Evolutionary conservation across 30 jellyfish, hydroid and myxozoan genomes (phyloP), one percentile per base, ranked within the genome.

Genomic region (Pelagia noctiluca): DNA sequence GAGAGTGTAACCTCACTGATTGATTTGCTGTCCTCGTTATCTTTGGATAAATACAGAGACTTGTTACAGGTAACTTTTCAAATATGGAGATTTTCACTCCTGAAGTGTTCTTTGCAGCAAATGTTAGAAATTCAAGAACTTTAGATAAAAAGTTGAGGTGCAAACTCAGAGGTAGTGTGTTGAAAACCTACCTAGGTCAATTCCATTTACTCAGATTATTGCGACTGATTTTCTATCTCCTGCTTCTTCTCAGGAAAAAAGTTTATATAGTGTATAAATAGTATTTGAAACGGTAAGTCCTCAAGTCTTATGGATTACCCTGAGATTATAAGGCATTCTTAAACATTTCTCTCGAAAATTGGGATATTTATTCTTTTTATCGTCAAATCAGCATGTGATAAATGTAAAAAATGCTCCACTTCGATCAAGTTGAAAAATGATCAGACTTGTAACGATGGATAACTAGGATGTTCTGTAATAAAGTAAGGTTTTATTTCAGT

Each of bases 21-120:
- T 7, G 97, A 89, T 34, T 71, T 95, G 54, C 89, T 95, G 35
- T 19, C 75, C 33, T 94, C 94, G n/a, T 82, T 95, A 48, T 75
- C 97, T 1, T 75, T 95, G 73, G 99, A 88, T 28, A 72, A 80
- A 63, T 95, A 95, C 93, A 85, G 94, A 26, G 94, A 83, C 29
- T 47, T 77, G 1, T 85, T 95, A 48, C 94, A 50, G 96, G 99
- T 95, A 54, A 65, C 22, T 46, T 11, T 75, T 33, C 4, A 19
- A 33, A 13, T n/a, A n/a, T 18, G 25, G 61, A 49, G 29, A 46
- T 31, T 46, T 35, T 37, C 8, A 2, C 21, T 32, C 7, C 18
- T 18, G 34, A n/a, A 5, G 30, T 25, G 16, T 26, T 63, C 18
- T 0, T 3, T 38, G 34, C n/a, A 22, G 0, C 46, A 0, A 2